Base-by-base conservation (phyloP, 2,888 invertebrate species). In the Drosophila greeni region DNA sequence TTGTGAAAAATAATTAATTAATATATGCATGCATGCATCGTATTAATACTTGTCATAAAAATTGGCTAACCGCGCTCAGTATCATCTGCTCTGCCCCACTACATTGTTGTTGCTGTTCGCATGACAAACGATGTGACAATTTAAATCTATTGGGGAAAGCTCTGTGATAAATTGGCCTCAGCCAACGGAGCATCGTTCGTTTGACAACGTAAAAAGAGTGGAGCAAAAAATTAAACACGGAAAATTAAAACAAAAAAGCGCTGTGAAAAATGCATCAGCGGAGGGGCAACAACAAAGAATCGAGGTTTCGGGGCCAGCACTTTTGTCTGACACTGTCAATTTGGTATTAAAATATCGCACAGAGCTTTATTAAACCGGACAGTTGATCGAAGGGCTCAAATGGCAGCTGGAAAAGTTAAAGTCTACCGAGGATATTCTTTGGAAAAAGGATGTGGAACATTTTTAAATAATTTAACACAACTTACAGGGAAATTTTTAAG, bases 91-190 rank as follows among this genome's bases (percentile, higher is more conserved):
- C 37, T 29, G n/a, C 14, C 16, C 24, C 47, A 23, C 16, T 23
- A 33, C 34, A 52, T 20, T 33, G 48, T 43, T 64, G 62, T 9
- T 53, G 49, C 39, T 51, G 36, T 43, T 65, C 66, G 49, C 49
- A 72, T 82, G 84, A 82, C 80, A 84, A 82, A 82, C 77, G 82
- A 82, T 75, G 80, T 80, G 84, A 82, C 82, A 82, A 84, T 82
- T 84, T 82, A 82, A 82, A 84, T 84, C 82, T 77, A 84, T 82
- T 76, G 82, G 84, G 77, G 74, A 79, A 59, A 69, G 62, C 54
- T 57, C 51, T 56, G 58, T 81, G 81, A 81, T 82, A 79, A 84
- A 81, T 81, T 81, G 79, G 72, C 53, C 43, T 55, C 71, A 70
- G 61, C 55, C 69, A 75, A 52, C 68, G 49, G 39, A 58, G 52